Evolutionary conservation across 2,888 invertebrate species (phyloP).

Genomic region (Spodoptera picta): DNA sequence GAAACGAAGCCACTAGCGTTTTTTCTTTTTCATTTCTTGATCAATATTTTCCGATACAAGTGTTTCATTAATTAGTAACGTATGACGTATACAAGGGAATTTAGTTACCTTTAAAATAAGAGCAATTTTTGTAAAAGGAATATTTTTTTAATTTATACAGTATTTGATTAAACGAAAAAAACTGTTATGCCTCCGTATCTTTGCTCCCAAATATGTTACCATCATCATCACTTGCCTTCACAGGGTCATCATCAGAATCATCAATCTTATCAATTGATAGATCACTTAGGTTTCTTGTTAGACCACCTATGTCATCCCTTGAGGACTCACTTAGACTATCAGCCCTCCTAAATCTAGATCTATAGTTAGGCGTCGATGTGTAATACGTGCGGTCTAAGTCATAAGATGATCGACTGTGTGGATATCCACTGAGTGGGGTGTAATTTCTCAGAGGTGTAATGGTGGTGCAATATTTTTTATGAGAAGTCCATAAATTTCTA

Average conservation of each 20-base stretch:
- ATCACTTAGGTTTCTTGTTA: conserved; percentile 78
- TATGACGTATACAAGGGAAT: too few species aligned
- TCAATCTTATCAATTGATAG: conserved; percentile 79
- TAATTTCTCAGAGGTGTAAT: conserved; percentile 77
- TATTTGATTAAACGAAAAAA: too few species aligned
- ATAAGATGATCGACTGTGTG: conserved; percentile 81
- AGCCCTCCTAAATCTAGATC: conserved; percentile 76
- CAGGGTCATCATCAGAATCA: conserved; percentile 81
- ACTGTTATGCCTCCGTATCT: too few species aligned
- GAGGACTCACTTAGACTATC: conserved; percentile 56
- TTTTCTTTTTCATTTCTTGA: too few species aligned
- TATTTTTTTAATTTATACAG: too few species aligned
- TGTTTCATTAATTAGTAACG: too few species aligned
- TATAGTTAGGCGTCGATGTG: conserved; percentile 81
- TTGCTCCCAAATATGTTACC: too few species aligned
- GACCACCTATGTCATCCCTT: conserved; percentile 71
- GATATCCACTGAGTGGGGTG: conserved; percentile 82
- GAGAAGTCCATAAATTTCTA: conserved; percentile 89
- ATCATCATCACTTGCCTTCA: conserved; percentile 73
- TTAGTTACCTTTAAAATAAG: too few species aligned
- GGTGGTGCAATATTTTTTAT: conserved; percentile 88
- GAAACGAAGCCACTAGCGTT: too few species aligned
- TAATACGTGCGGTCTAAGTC: conserved; percentile 84
- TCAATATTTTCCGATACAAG: too few species aligned
- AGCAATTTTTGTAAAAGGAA: too few species aligned